phyloP scores from a whole-genome alignment of 2,888 invertebrate species.

The Euproctis similis region DNA sequence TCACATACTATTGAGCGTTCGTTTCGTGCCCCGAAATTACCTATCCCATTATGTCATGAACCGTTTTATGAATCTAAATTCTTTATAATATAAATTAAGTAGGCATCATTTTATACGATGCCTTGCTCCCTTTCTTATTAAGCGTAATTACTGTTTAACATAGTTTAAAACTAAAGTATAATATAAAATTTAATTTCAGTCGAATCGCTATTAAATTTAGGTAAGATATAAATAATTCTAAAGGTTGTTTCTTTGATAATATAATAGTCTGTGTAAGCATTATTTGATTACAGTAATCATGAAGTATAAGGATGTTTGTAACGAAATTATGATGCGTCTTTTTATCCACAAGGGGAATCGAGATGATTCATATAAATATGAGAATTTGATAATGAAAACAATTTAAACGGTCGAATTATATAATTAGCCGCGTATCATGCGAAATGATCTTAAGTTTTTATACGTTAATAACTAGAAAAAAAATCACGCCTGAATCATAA shows the following conservation, averaged over 20 bases:
- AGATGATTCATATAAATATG: constrained; percentile 18
- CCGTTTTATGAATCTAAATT: constrained; percentile 67
- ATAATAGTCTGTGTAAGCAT: constrained; percentile 20
- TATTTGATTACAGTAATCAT: constrained; percentile 23
- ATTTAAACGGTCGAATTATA: constrained; percentile 13
- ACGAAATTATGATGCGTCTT: constrained; percentile 15
- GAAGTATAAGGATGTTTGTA: constrained; percentile 18
- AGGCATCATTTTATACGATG: constrained; percentile 53
- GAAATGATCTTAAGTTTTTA: no score
- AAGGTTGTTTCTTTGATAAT: constrained; percentile 11
- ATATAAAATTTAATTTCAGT: constrained; percentile 13
- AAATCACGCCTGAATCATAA: no score
- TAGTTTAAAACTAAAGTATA: constrained; percentile 21
- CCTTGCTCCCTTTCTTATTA: constrained; percentile 59
- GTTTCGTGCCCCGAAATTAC: constrained; percentile 60
- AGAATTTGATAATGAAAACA: constrained; percentile 14
- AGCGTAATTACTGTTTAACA: constrained; percentile 55
- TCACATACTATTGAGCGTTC: constrained; percentile 50
- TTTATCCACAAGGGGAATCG: no score
- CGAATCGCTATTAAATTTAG: constrained; percentile 11
- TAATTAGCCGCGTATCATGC: no score
- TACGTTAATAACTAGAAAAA: no score
- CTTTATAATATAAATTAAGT: constrained; percentile 62
- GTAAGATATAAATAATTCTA: constrained; percentile 6
- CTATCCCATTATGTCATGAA: constrained; percentile 71